Conservation (phyloP, 2,888 invertebrate genomes). For the Globia sparganii region DNA sequence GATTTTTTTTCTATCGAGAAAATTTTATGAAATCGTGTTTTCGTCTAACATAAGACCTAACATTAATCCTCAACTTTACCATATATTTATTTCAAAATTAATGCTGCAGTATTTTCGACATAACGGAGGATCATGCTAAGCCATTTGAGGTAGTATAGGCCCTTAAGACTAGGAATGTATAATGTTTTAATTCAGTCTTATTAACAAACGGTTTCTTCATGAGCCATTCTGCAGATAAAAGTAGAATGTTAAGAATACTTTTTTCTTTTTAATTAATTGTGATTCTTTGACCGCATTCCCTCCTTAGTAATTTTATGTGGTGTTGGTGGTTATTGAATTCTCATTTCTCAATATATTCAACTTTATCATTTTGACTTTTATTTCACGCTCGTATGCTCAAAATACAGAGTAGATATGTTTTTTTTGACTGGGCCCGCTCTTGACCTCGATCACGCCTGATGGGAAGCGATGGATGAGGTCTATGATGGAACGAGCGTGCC, state of each 20-base stretch:
- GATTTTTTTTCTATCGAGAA: too few species aligned
- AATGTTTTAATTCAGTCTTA: background rate
- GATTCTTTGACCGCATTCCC: constrained; percentile 68
- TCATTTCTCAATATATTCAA: constrained; percentile 60
- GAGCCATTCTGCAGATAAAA: constrained; percentile 92
- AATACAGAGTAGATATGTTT: background rate
- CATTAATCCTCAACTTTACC: too few species aligned
- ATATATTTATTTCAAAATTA: too few species aligned
- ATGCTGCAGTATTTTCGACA: too few species aligned
- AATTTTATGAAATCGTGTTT: too few species aligned
- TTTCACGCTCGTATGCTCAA: constrained; percentile 6
- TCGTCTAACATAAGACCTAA: too few species aligned
- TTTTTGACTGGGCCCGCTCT: too few species aligned
- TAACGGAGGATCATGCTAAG: too few species aligned
- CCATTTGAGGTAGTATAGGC: too few species aligned
- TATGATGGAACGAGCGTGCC: too few species aligned
- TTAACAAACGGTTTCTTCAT: background rate
- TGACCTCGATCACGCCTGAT: too few species aligned
- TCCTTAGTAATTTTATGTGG: constrained; percentile 45
- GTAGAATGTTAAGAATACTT: constrained; percentile 59
- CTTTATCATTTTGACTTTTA: constrained; percentile 42
- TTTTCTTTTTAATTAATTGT: constrained; percentile 63
- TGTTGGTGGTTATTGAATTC: constrained; percentile 58
- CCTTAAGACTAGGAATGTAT: background rate
- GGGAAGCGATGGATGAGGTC: too few species aligned